A percentile compares a stretch with the other conserved stretches of the same genome.
Conservation (phyloP, 2,888 invertebrate genomes). For the Muschampia plurimacula region DNA sequence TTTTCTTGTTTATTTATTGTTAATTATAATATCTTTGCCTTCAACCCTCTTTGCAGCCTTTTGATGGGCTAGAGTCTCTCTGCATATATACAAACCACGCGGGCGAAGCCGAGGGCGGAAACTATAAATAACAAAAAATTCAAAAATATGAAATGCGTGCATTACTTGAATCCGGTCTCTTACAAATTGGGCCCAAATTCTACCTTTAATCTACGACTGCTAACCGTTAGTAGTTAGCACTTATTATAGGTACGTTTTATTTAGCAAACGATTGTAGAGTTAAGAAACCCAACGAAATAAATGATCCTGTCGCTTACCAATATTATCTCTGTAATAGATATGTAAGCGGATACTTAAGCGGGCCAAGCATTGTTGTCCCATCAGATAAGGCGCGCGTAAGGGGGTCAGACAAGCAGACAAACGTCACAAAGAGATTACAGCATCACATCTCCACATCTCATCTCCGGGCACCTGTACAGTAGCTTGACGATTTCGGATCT, state of each 20-base stretch:
- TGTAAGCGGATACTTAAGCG: conserved; percentile 37
- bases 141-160: too few species aligned
- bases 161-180: too few species aligned
- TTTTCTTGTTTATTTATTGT: too few species aligned
- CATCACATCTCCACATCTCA: conserved; percentile 59
- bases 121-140: too few species aligned
- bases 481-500: conserved; percentile 18
- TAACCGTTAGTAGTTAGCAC: too few species aligned
- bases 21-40: too few species aligned
- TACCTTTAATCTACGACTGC: too few species aligned
- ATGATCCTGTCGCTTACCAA: conserved; percentile 23
- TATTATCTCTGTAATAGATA: conserved; percentile 38
- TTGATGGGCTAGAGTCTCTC: too few species aligned
- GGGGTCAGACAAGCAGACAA: conserved; percentile 56
- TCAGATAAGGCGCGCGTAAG: conserved; percentile 58
- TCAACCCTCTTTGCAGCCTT: too few species aligned
- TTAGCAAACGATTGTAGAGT: conserved; percentile 1
- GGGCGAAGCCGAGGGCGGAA: too few species aligned
- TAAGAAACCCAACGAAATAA: conserved; percentile 25
- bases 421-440: conserved; percentile 53
- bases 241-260: neutral
- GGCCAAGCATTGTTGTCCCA: conserved; percentile 32
- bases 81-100: too few species aligned
- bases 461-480: conserved; percentile 53
- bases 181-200: too few species aligned